phyloP scores from a whole-genome alignment of 2,113 vertebrate species.

The Lophochroa leadbeateri region DNA sequence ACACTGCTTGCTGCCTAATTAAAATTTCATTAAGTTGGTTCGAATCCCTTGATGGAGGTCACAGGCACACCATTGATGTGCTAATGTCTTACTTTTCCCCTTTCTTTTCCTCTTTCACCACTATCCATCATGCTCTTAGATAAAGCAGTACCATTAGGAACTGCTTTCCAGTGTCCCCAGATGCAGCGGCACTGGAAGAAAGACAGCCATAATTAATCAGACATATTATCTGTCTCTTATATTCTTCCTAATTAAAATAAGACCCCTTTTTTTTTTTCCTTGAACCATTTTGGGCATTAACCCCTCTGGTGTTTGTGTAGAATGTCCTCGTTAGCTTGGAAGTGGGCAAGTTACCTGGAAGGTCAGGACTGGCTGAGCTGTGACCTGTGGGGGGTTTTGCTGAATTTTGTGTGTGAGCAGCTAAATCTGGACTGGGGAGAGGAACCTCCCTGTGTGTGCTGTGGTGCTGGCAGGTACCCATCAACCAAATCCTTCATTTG shows the following conservation, averaged over 20 bases:
- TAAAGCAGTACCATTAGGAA: constrained; percentile 53
- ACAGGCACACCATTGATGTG: constrained; percentile 73
- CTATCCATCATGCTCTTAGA: constrained; percentile 49
- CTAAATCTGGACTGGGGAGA: neutral
- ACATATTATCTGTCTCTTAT: neutral
- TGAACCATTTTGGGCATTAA: neutral
- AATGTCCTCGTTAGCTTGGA: neutral
- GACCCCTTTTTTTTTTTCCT: neutral
- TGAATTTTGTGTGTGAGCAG: neutral
- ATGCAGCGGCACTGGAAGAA: constrained; percentile 18
- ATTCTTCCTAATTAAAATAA: constrained; percentile 56
- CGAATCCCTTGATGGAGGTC: constrained; percentile 66
- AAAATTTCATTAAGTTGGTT: constrained; percentile 83
- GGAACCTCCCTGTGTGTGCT: rapidly evolving
- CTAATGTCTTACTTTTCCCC: constrained; percentile 65
- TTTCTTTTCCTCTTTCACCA: constrained; percentile 44
- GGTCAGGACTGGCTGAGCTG: neutral
- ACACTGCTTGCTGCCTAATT: constrained; percentile 76
- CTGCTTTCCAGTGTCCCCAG: constrained; percentile 33
- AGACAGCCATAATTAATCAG: constrained; percentile 25
- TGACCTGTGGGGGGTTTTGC: neutral
- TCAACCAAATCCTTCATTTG: neutral
- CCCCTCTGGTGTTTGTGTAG: neutral
- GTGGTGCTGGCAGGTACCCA: neutral
- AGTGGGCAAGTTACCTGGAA: neutral